Evolutionary conservation across 1,140 invertebrate species (phyloP).

Genomic region (Drosophila lacteicornis): DNA sequence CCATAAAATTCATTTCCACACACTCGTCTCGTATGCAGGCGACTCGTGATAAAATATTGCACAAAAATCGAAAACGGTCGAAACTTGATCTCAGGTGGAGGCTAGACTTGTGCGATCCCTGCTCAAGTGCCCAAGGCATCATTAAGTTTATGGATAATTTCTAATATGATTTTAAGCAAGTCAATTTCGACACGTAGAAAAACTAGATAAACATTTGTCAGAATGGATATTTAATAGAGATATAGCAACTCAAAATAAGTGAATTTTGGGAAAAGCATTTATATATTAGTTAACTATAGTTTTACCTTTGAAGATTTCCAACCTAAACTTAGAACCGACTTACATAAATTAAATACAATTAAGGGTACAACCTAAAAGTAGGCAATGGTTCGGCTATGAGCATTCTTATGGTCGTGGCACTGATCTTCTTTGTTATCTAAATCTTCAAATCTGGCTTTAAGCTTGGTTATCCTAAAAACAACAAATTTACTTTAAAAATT

Average conservation of each 20-base stretch:
- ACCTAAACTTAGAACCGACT: not conserved
- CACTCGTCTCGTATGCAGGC: not conserved
- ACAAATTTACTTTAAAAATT: too few species aligned
- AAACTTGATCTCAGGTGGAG: slow-evolving; percentile 2
- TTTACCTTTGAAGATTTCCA: not conserved
- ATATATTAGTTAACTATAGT: not conserved
- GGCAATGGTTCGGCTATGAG: too few species aligned
- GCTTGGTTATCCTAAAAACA: too few species aligned
- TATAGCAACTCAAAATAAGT: too few species aligned
- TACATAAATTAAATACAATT: not conserved
- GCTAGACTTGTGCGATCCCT: slow-evolving; percentile 8
- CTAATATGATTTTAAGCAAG: slow-evolving; percentile 45
- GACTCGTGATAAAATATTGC: slow-evolving; percentile 37
- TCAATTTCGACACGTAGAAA: slow-evolving; percentile 28
- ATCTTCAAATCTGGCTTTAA: fast-evolving
- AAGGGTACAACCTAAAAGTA: not conserved
- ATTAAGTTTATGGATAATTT: slow-evolving; percentile 38
- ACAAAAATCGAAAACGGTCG: slow-evolving; percentile 29
- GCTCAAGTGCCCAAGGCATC: slow-evolving; percentile 23
- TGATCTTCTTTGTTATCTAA: not conserved
- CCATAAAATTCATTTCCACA: slow-evolving; percentile 59
- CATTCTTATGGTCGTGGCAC: too few species aligned
- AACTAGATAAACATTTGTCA: not conserved
- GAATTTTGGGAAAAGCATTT: too few species aligned
- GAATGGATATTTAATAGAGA: too few species aligned